Base-by-base conservation (phyloP, 1,140 invertebrate genomes). In the Intoshia linei region DNA sequence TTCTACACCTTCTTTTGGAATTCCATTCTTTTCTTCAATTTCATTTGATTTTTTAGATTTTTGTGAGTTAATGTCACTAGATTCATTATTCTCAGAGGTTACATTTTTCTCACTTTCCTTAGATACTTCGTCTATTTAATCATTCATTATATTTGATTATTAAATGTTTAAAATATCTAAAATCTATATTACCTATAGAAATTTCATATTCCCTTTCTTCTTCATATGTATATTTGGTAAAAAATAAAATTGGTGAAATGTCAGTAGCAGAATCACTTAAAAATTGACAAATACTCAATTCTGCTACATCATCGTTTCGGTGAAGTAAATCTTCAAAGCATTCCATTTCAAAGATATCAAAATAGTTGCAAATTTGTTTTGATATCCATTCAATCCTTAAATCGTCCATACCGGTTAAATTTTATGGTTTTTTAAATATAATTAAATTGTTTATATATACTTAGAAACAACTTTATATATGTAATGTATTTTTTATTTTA, bases 201-300 rank as follows among this genome's bases (percentile, higher is more conserved):
- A 57, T 48, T 51, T 57, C 51, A 32, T 55, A 45, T 45, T 57
- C 54, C 40, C 52, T 50, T 37, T 54, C 49, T 42, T 57, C 54
- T 42, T 58, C 55, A 34, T 38, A 42, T 14, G 52, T 42, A 20
- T 50, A 46, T 45, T 57, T 58, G 37, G 54, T 52, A 41, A 58
- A 57, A 5, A 58, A 36, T 31, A 59, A 40, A 11, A 53, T 47
- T n/a, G 49, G 43, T 42, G 50, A 47, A 31, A 48, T 42, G 30
- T 57, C 56, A n/a, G 52, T 47, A 30, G 51, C 48, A n/a, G 50
- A 55, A 42, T 57, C 53, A 42, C 56, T 59, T 14, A 59, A 41
- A 43, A 50, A 59, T 40, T 53, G 49, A 19, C 48, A 47, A 34
- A 57, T 45, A 39, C 45, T 40, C 32, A 51, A 43, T 47, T 59